phyloP scores from a whole-genome alignment of 2,797 vertebrate genomes.

The Micropoecilia bifurca region DNA sequence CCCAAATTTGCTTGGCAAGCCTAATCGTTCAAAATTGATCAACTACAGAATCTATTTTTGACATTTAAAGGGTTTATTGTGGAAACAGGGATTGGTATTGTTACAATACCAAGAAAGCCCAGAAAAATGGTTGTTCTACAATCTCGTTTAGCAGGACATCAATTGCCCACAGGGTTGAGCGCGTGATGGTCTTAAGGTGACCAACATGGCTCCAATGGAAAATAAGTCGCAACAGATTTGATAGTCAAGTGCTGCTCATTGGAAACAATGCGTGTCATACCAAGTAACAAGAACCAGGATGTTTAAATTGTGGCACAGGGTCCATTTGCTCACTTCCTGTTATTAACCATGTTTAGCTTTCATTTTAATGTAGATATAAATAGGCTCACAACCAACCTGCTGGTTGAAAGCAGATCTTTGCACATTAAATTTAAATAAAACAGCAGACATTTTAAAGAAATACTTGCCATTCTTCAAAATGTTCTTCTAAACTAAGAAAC shows the following conservation, averaged over 20 bases:
- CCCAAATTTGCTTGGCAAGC: slow-evolving; percentile 78
- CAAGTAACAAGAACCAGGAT: not conserved
- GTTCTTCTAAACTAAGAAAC: not conserved
- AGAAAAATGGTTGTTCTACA: slow-evolving; percentile 51
- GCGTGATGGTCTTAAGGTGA: slow-evolving; percentile 70
- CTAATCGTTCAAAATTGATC: slow-evolving; percentile 73
- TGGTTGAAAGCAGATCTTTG: not conserved
- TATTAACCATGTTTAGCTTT: not conserved
- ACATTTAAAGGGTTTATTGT: slow-evolving; percentile 59
- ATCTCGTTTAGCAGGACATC: slow-evolving; percentile 44
- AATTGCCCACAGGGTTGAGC: slow-evolving; percentile 62
- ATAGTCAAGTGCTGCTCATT: slow-evolving; percentile 61
- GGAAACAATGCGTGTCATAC: slow-evolving; percentile 41
- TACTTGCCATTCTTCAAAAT: not conserved
- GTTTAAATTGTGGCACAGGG: not conserved
- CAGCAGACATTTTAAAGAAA: not conserved
- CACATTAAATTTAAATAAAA: not conserved
- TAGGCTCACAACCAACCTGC: not conserved
- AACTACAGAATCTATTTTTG: slow-evolving; percentile 59
- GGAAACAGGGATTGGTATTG: slow-evolving; percentile 70
- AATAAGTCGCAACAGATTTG: slow-evolving; percentile 34
- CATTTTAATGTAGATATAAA: not conserved
- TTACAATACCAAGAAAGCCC: slow-evolving; percentile 55
- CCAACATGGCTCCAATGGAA: slow-evolving; percentile 46
- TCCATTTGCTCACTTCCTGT: not conserved